A percentile compares a stretch with the other conserved stretches of the same genome.
phyloP scores from a whole-genome alignment of 2,113 vertebrate genomes.

The Mormyrus lacerda region DNA sequence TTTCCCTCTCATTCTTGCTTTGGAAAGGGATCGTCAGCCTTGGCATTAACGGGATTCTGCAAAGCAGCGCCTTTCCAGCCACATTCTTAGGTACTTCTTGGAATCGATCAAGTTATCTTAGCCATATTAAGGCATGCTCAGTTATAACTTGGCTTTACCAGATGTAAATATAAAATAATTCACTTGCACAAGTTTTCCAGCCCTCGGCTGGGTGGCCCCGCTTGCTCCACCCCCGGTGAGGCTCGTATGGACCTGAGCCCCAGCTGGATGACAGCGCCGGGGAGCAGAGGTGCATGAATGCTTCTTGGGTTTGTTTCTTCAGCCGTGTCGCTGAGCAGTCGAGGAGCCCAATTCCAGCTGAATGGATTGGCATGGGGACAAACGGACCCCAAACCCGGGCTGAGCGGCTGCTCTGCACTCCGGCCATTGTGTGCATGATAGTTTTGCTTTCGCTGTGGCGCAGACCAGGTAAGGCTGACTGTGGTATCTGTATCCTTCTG shows the following conservation, averaged over 20 bases:
- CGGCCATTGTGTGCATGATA: constrained; percentile 56
- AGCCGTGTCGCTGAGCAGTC: constrained; percentile 57
- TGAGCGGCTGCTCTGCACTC: constrained; percentile 65
- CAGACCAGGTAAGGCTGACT: constrained; percentile 56
- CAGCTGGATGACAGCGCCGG: constrained; percentile 59
- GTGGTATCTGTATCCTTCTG: neutral
- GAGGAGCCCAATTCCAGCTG: constrained; percentile 63
- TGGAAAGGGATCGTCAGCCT: neutral
- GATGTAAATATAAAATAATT: neutral
- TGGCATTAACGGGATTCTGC: neutral
- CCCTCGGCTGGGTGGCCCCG: neutral
- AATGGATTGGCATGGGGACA: constrained; percentile 76
- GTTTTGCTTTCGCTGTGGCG: constrained; percentile 59
- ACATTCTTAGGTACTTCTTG: neutral
- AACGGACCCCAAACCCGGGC: constrained; percentile 66
- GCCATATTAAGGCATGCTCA: constrained; percentile 30
- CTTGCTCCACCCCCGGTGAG: constrained; percentile 51
- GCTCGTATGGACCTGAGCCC: constrained; percentile 53
- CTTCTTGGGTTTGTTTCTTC: constrained; percentile 57
- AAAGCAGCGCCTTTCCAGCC: neutral
- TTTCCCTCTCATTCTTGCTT: constrained; percentile 3
- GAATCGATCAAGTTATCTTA: constrained; percentile 25
- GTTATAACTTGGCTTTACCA: neutral
- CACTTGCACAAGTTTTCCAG: neutral
- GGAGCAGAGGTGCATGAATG: constrained; percentile 45